phyloP scores from a whole-genome alignment of 2,888 invertebrate species.

The Galerucella nymphaeae region DNA sequence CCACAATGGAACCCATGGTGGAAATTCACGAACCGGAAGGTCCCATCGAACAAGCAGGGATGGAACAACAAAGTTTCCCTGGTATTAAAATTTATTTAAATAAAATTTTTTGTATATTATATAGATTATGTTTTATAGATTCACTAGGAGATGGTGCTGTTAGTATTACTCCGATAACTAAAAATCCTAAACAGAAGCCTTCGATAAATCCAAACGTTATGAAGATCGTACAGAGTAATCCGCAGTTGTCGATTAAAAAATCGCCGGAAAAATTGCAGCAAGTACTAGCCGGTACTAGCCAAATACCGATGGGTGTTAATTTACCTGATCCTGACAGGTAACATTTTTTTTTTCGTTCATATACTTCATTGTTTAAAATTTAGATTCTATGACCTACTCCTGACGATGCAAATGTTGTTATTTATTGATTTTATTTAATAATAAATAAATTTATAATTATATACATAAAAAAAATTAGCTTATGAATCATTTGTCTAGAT shows the following conservation, averaged over 20 bases:
- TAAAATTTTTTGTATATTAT: not conserved
- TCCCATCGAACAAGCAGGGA: not conserved
- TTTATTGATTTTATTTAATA: no score
- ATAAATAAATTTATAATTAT: no score
- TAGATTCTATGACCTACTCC: no score
- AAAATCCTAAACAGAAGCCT: constrained; percentile 56
- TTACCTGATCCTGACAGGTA: constrained; percentile 41
- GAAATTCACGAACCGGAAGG: constrained; percentile 61
- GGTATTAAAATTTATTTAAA: constrained; percentile 25
- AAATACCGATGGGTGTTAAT: constrained; percentile 35
- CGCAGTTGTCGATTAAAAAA: constrained; percentile 61
- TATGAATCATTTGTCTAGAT: no score
- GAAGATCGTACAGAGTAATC: constrained; percentile 63
- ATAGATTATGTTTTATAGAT: constrained; percentile 21
- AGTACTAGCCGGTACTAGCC: constrained; percentile 26
- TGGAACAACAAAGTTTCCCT: constrained; percentile 31
- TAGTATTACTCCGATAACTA: constrained; percentile 62
- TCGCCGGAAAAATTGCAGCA: constrained; percentile 40
- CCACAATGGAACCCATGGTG: constrained; percentile 60
- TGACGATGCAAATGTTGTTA: no score
- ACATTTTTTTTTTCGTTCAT: not conserved
- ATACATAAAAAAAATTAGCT: no score
- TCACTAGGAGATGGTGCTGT: constrained; percentile 55
- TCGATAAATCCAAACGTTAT: constrained; percentile 60
- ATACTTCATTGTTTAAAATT: not conserved